Base-by-base conservation (phyloP, 2,113 vertebrate genomes). In the Gallinago jamesoni region DNA sequence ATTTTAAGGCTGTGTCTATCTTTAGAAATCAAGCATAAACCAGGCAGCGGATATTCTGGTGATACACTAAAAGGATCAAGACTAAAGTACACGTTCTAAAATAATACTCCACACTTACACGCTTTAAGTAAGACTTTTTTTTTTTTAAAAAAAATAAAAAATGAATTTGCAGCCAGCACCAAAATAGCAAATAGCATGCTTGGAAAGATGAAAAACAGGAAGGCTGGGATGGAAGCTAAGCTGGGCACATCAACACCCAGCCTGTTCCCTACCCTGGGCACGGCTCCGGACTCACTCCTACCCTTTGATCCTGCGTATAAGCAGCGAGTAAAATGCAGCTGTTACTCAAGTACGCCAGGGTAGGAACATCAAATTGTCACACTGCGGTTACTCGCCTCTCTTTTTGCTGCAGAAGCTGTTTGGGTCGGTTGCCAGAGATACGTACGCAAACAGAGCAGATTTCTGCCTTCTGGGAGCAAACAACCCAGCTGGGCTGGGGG, bases 341-440 rank as follows among this genome's bases (percentile, higher is more conserved):
- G 37, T 68, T 91, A 33, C 41, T 67, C 55, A 82, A 43, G 14
- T 27, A 12, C 41, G 75, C 41, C 47, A 53, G 37, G 31, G 7
- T 28, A 55, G 8, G 41, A 93, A 76, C 39, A n/a, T 57, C 31
- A 45, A 56, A 57, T 50, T 67, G 47, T 62, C 50, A 67, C 56
- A 33, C 68, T 60, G 67, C 2, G 0, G 18, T 86, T 84, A 82
- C 55, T 62, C 10, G 9, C 60, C 55, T 87, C 66, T 62, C 41
- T 47, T 74, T 87, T 87, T 47, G 66, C 85, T 84, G 30, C 33
- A 70, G 93, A 84, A 81, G 31, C 77, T 62, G 73, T n/a, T 55
- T 77, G 81, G 77, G 37, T 13, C 70, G 24, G 31, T 87, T 96
- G 81, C 84, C 92, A 89, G 89, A 91, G 87, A 72, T 73, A 81